Conservation (phyloP, 2,113 vertebrate species). For the Oncorhynchus masou region DNA sequence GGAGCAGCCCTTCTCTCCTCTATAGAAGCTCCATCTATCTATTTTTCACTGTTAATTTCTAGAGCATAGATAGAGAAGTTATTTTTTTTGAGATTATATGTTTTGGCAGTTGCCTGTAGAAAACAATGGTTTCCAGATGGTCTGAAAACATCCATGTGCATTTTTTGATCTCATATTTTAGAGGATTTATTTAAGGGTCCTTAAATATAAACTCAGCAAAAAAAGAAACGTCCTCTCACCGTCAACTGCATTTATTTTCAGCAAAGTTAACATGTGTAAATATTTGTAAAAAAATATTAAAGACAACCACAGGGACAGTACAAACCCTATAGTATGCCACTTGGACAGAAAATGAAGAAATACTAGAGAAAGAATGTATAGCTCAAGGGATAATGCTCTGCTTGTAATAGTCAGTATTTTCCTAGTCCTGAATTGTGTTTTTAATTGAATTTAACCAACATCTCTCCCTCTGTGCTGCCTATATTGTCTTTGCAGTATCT, state of each 20-base stretch:
- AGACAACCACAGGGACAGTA: not conserved
- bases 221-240: too few relatives aligned
- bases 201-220: not conserved
- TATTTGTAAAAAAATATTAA: too few relatives aligned
- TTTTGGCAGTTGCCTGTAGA: conserved; percentile 15
- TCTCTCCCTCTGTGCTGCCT: not conserved
- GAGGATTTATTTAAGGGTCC: not conserved
- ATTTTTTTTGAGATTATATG: conserved; percentile 33
- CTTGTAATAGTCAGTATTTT: conserved; percentile 19
- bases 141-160: conserved; percentile 19
- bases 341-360: conserved; percentile 11
- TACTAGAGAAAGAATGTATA: conserved; percentile 21
- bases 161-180: conserved; percentile 30
- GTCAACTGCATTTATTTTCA: too few relatives aligned
- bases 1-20: not conserved
- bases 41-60: conserved; percentile 14
- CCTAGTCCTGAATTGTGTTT: conserved; percentile 34
- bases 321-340: not conserved
- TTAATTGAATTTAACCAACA: conserved; percentile 20
- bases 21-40: not conserved
- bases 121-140: conserved; percentile 56
- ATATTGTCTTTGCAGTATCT: conserved; percentile 78
- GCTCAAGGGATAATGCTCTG: not conserved
- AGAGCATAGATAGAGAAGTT: conserved; percentile 9
- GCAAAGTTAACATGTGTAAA: too few relatives aligned